Conservation (phyloP, 1,140 invertebrate genomes). For the Thaumetopoea pityocampa region DNA sequence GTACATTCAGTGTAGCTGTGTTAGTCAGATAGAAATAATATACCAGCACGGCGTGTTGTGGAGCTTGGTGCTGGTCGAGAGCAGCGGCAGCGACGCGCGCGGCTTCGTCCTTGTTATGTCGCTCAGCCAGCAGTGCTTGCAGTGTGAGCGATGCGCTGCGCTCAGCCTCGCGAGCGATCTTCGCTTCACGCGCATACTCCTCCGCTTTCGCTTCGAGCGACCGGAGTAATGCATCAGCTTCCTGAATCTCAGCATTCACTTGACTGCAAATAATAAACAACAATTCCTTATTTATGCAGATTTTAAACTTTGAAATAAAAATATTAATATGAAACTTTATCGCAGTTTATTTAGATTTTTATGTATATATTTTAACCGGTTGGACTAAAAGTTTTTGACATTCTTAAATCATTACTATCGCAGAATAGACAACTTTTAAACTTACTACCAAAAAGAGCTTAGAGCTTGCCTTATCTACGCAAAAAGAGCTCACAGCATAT, state of each 20-base stretch:
- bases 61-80: constrained; percentile 29
- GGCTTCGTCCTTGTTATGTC: constrained; percentile 19
- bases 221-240: constrained; percentile 31
- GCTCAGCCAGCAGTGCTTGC: constrained; percentile 27
- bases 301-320: no score
- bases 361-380: not conserved
- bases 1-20: no score
- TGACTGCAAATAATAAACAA: constrained; percentile 34
- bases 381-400: no score
- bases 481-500: no score
- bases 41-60: constrained; percentile 40
- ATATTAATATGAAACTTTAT: no score
- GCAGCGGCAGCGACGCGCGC: constrained; percentile 22
- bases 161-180: constrained; percentile 21
- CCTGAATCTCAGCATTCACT: constrained; percentile 47
- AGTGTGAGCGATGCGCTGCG: constrained; percentile 20
- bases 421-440: no score
- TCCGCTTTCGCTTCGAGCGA: constrained; percentile 33
- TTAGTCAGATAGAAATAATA: constrained; percentile 12
- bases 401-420: no score
- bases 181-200: constrained; percentile 20
- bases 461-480: no score
- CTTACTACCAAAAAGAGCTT: no score
- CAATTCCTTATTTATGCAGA: no score
- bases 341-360: not conserved